Evolutionary conservation across 1,140 invertebrate species (phyloP).

Genomic region (Bombus turneri): DNA sequence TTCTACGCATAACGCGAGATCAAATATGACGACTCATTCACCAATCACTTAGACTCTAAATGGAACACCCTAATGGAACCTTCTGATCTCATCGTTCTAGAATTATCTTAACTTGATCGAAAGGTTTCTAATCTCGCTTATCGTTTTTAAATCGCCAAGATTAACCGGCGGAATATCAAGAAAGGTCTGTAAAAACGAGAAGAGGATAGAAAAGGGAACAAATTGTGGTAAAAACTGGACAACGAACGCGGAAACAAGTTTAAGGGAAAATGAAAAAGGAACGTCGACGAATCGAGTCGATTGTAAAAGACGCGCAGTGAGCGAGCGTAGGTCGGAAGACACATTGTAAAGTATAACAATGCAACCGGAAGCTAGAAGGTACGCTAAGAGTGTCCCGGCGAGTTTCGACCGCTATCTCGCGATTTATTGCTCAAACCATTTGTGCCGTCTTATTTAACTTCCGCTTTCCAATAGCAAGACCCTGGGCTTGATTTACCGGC

Average conservation of each 20-base stretch:
- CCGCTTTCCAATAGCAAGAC: slow-evolving; percentile 56
- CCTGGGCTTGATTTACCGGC: slow-evolving; percentile 33
- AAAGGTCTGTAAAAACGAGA: neutral
- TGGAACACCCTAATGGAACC: neutral
- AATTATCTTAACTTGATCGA: neutral
- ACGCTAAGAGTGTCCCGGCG: slow-evolving; percentile 14
- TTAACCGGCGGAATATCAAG: neutral
- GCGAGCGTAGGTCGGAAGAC: neutral
- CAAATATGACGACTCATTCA: neutral
- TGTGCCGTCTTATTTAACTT: slow-evolving; percentile 64
- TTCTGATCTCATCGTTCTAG: neutral
- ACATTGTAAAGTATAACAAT: slow-evolving; percentile 55
- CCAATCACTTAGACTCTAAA: no score
- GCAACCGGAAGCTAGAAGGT: slow-evolving; percentile 27
- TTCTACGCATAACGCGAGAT: no score
- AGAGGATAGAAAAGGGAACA: neutral
- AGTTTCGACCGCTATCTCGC: slow-evolving; percentile 57
- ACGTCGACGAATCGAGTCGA: neutral
- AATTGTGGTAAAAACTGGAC: neutral
- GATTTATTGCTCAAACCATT: slow-evolving; percentile 61
- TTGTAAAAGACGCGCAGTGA: neutral
- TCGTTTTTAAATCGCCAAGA: neutral
- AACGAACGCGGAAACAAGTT: neutral
- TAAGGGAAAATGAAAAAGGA: neutral
- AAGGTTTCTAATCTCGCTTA: no score